Percentiles rank a stretch among this genome's conserved stretches.
Evolutionary conservation across 2,797 vertebrate genomes (phyloP).

Genomic region (Sandelia bainsii): DNA sequence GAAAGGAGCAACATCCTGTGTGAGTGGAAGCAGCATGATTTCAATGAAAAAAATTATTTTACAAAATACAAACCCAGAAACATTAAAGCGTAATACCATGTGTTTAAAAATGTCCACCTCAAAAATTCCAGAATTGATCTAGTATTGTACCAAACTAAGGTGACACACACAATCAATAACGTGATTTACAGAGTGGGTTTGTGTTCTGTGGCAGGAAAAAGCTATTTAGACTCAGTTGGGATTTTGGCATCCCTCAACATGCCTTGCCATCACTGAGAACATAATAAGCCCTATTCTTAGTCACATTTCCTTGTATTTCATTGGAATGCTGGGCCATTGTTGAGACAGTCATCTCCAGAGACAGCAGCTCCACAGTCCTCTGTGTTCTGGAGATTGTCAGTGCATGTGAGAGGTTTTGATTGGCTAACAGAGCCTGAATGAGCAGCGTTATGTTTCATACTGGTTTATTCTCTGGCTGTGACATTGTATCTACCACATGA

Average conservation of each 20-base stretch:
- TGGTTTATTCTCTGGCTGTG: conserved; percentile 14
- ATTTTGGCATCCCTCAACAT: not conserved
- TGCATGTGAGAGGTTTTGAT: conserved; percentile 14
- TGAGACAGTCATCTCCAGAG: conserved; percentile 5
- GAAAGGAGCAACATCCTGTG: conserved; percentile 11
- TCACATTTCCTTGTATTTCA: conserved; percentile 10
- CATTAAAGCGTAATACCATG: not conserved
- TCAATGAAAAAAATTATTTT: not conserved
- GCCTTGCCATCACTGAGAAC: not conserved
- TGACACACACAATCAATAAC: too few relatives aligned
- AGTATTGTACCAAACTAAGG: too few relatives aligned
- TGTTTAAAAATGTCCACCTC: not conserved
- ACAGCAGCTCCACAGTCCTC: conserved; percentile 23
- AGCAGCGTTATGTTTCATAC: conserved; percentile 21
- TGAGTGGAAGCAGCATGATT: not conserved
- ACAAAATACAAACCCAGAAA: not conserved
- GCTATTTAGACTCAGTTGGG: not conserved
- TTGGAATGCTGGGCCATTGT: conserved; percentile 21
- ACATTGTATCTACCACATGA: not conserved
- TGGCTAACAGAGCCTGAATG: conserved; percentile 11
- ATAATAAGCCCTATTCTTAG: conserved; percentile 14
- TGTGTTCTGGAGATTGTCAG: not conserved
- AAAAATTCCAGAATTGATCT: too few relatives aligned
- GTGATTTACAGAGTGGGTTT: not conserved
- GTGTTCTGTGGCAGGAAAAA: not conserved